Evolutionary conservation across 37 sponge, comb jelly and placozoan species (phyloP).

Genomic region (Amphimedon queenslandica): DNA sequence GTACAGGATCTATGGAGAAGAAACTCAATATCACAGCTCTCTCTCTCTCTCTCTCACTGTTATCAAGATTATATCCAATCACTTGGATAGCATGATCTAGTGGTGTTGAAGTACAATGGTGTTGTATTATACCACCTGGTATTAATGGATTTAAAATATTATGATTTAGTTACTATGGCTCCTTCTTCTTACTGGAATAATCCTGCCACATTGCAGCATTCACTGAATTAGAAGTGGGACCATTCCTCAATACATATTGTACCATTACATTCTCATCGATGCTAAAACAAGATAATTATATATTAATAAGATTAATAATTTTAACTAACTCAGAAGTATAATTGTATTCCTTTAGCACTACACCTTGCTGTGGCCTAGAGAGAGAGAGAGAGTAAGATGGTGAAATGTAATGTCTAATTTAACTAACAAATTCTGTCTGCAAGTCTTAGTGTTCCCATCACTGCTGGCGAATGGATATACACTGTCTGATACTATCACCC

Average conservation of each 20-base stretch:
- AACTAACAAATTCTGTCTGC: slow-evolving; percentile 26
- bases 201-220: slow-evolving; percentile 86
- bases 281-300: too few relatives aligned
- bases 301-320: too few relatives aligned
- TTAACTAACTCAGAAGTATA: background rate
- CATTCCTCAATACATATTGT: background rate
- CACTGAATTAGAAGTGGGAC: slow-evolving; percentile 68
- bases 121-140: slow-evolving; percentile 78
- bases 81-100: slow-evolving; percentile 80
- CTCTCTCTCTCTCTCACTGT: too few relatives aligned
- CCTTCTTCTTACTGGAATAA: slow-evolving; percentile 49
- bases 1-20: slow-evolving; percentile 58
- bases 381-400: background rate
- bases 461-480: slow-evolving; percentile 64
- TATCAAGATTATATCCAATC: slow-evolving; percentile 71
- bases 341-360: slow-evolving; percentile 8
- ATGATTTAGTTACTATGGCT: too few relatives aligned
- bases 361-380: slow-evolving; percentile 37
- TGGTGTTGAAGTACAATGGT: slow-evolving; percentile 55
- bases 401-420: background rate
- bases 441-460: slow-evolving; percentile 22
- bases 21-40: too few relatives aligned
- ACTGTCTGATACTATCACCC: slow-evolving; percentile 25
- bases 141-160: background rate
- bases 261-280: slow-evolving; percentile 14